Evolutionary conservation across 2,797 vertebrate species (phyloP), one percentile per base, ranked within the genome.

Genomic region (Lemur catta): DNA sequence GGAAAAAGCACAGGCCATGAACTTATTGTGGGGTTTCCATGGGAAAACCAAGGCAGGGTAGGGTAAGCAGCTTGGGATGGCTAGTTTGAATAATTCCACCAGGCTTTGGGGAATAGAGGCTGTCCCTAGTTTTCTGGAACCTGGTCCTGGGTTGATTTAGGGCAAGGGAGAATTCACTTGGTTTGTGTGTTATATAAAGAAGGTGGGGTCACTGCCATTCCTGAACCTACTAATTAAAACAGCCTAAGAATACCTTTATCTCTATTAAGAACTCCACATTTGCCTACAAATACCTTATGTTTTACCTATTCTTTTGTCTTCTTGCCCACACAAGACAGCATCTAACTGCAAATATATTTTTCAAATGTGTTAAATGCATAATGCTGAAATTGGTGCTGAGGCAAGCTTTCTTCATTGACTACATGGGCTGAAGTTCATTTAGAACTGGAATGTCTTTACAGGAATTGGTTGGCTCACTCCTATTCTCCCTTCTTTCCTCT

Each of bases 151-250:
- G 30, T 67, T 72, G 79, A 43, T 80, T 84, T 55, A 8, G 20
- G 84, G 57, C 33, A 63, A 4, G 41, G 15, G 11, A 26, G 41
- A 48, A 82, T 2, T 57, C 18, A 10, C 48, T 84, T 46, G 33
- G 7, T 59, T 7, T 65, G 11, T 67, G 26, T 85, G 1, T 52
- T 52, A 84, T 4, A 48, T 79, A 14, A 59, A 78, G 48, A 59
- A 33, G 15, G 5, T 74, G 6, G 35, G 24, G 30, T 91, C 79
- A 17, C 41, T 55, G 33, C 17, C 33, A 30, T 93, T 78, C 9
- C 41, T 91, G 41, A 93, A 84, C 57, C 4, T 91, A 48, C 35
- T 88, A 65, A 89, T 74, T 78, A 38, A 91, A 94, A 85, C 20
- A 94, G 38, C 50, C 69, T 69, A 57, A 26, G 12, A 26, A 82